Conservation (phyloP, 1,140 invertebrate species). For the Panulirus ornatus region DNA sequence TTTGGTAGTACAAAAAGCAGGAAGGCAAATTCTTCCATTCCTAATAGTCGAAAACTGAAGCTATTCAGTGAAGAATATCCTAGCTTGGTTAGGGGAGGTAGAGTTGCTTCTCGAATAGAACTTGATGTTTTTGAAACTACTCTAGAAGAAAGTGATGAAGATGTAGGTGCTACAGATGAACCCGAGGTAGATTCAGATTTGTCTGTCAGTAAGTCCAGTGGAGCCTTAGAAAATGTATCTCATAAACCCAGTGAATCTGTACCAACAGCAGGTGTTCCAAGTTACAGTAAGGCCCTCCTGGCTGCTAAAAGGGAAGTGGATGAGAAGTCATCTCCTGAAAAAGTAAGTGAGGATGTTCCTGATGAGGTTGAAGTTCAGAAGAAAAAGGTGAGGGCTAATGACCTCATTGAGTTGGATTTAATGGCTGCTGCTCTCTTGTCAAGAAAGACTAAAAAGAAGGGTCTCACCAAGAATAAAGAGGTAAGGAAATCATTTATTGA, state of each 20-base stretch:
- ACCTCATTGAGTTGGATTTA: slow-evolving; percentile 26
- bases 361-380: not conserved
- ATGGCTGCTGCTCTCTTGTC: slow-evolving; percentile 14
- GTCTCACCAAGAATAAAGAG: not conserved
- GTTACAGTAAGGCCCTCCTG: not conserved
- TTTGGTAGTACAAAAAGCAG: not conserved
- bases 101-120: not conserved
- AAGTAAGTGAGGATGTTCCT: not conserved
- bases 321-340: not conserved
- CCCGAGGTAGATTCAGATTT: not conserved
- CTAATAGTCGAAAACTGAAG: too few relatives aligned
- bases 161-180: not conserved
- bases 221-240: not conserved
- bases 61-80: not conserved
- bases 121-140: not conserved
- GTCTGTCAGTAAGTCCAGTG: not conserved
- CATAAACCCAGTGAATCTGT: not conserved
- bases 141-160: not conserved
- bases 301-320: not conserved
- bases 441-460: slow-evolving; percentile 12
- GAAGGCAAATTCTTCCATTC: too few relatives aligned
- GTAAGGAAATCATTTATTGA: not conserved
- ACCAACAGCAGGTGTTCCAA: not conserved
- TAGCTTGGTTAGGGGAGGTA: not conserved
- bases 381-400: slow-evolving; percentile 21